Evolutionary conservation across 1,140 invertebrate genomes (phyloP).

Genomic region (Neodiprion lecontei): DNA sequence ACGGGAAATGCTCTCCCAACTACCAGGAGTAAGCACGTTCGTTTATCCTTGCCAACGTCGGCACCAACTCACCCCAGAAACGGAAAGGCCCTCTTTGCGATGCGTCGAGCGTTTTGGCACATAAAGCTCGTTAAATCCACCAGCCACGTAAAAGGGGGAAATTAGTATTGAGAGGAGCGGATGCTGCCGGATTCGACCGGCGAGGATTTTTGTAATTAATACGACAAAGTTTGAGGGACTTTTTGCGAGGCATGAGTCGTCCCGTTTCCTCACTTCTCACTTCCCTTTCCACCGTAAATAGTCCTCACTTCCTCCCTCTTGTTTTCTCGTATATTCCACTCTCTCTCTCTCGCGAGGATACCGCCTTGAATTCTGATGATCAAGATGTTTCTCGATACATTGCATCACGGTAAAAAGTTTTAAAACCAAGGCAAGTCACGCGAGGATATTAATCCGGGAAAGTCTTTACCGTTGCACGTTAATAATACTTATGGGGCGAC

Average conservation of each 20-base stretch:
- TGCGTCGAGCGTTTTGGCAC: slow-evolving; percentile 4
- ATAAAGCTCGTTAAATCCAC: slow-evolving; percentile 7
- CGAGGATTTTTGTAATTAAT: slow-evolving; percentile 4
- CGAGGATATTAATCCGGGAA: neutral
- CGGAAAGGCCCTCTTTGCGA: slow-evolving; percentile 1
- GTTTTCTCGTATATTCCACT: neutral
- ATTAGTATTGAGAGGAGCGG: neutral
- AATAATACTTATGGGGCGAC: neutral
- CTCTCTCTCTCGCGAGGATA: neutral
- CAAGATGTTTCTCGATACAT: neutral
- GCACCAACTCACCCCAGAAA: slow-evolving; percentile 1
- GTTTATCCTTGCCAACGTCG: neutral
- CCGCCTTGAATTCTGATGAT: neutral
- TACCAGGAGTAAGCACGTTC: neutral
- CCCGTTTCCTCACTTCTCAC: slow-evolving; percentile 5
- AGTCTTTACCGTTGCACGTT: neutral
- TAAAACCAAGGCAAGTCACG: neutral
- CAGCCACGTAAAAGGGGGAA: neutral
- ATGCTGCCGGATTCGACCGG: neutral
- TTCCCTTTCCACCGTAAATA: neutral
- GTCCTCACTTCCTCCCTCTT: no score
- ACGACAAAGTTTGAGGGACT: neutral
- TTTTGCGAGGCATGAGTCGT: neutral
- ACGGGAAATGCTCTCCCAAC: neutral
- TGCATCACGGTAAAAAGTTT: neutral